phyloP scores from a whole-genome alignment of 2,797 vertebrate species.

The Bovichtus variegatus region DNA sequence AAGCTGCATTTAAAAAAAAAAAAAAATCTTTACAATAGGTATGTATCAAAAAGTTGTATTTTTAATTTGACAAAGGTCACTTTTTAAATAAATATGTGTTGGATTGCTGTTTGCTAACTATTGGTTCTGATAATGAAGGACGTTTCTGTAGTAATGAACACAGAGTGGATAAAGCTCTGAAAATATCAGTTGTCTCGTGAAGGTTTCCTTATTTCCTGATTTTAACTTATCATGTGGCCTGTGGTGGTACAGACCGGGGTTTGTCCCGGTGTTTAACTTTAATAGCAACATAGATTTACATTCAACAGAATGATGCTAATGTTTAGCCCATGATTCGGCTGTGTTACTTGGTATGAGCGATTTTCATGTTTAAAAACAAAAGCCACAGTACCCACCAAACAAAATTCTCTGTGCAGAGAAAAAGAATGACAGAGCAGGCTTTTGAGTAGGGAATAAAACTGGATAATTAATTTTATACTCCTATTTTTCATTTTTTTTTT shows the following conservation, averaged over 20 bases:
- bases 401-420: background rate
- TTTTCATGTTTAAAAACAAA: background rate
- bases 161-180: background rate
- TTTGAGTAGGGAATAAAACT: constrained; percentile 32
- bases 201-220: too few relatives aligned
- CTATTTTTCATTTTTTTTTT: constrained; percentile 18
- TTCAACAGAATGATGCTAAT: background rate
- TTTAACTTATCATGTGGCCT: background rate
- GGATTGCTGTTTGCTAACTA: constrained; percentile 30
- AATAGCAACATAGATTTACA: constrained; percentile 2
- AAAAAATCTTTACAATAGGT: constrained; percentile 35
- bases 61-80: constrained; percentile 39
- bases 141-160: constrained; percentile 12
- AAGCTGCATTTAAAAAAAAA: constrained; percentile 62
- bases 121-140: constrained; percentile 49
- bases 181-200: background rate
- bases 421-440: background rate
- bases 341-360: background rate
- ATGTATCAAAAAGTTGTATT: constrained; percentile 53
- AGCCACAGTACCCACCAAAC: background rate
- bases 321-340: background rate
- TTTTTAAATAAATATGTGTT: constrained; percentile 41
- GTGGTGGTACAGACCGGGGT: background rate
- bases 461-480: constrained; percentile 37
- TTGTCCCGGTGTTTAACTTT: constrained; percentile 4